These are phyloP conservation scores for Heterochromis multidens DNA, from an alignment of 2,113 vertebrate species.

Conservation along the genomic window DNA sequence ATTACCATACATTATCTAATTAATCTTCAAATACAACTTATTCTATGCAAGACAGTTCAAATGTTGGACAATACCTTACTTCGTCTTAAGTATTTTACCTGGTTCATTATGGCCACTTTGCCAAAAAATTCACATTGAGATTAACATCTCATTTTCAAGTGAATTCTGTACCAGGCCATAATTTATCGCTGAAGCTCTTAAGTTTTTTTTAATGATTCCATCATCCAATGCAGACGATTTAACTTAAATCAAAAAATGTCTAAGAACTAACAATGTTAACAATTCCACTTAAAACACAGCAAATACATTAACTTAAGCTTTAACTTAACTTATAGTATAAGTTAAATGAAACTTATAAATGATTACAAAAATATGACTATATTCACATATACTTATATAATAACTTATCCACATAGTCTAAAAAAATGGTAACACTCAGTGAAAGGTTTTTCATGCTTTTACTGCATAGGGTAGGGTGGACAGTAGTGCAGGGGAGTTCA, in stretches of 20 bases:
- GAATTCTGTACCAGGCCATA: slow-evolving; percentile 21
- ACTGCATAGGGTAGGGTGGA: slow-evolving; percentile 10
- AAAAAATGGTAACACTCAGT: slow-evolving; percentile 57
- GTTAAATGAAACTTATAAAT: slow-evolving; percentile 57
- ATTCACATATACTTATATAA: slow-evolving; percentile 16
- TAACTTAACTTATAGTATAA: slow-evolving; percentile 24
- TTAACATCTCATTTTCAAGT: slow-evolving; percentile 54
- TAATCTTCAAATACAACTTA: not conserved
- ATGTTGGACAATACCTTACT: not conserved
- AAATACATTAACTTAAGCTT: slow-evolving; percentile 37
- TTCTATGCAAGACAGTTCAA: not conserved
- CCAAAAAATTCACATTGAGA: slow-evolving; percentile 49
- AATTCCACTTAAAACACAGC: slow-evolving; percentile 14
- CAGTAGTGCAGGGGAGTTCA: slow-evolving; percentile 12
- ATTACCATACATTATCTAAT: slow-evolving; percentile 14
- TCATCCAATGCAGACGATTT: not conserved
- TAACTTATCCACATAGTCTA: slow-evolving; percentile 44
- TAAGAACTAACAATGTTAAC: slow-evolving; percentile 8
- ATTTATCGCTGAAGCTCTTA: not conserved
- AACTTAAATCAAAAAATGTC: slow-evolving; percentile 6
- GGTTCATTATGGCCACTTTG: not conserved
- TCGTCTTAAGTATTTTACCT: not conserved
- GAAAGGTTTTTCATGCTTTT: slow-evolving; percentile 58
- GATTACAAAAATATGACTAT: not conserved
- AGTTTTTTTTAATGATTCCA: not conserved